Evolutionary conservation across 2,888 invertebrate species (phyloP), one percentile per base, ranked within the genome.

Genomic region (Amphipyra berbera): DNA sequence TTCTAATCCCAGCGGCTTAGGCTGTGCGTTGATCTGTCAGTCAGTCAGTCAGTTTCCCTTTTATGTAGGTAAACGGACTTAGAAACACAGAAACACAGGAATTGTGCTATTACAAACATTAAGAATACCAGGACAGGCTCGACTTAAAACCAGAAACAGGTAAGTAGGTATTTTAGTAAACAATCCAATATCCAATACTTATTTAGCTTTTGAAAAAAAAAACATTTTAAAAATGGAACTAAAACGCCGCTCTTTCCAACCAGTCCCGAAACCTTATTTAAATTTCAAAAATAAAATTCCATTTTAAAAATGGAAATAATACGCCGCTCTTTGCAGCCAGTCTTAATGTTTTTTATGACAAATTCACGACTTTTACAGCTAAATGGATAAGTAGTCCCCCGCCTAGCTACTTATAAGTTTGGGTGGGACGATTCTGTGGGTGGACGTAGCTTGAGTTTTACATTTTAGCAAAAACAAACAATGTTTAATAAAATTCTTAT

Each of bases 381-480:
- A 68, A 67, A 67, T 48, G 67, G 56, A 70, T 65, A 60, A 68
- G 67, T 53, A 71, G 38, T 67, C 42, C 13, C 46, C 30, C 7
- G 37, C 30, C 27, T 12, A 21, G 6, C 27, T 37, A 45, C 35
- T 9, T 15, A 12, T 33, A 10, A 2, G 44, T 53, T 3, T 38
- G n/a, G 12, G 2, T 37, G 7, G 1, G 27, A 52, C 33, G 12
- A n/a, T 12, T 45, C 37, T 38, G n/a, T 44, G 2, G 8, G 33
- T n/a, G 7, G 8, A 33, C 6, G 6, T n/a, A 46, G 21, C 21
- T 44, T 8, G 27, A 12, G 7, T 41, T 41, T 41, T 42, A 5
- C 15, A 42, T 8, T 42, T 42, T 30, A 6, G 7, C 30, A 30
- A 30, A 4, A 15, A 13, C 2, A 9, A 41, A 41, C 40, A 41